Conservation (phyloP, 1,140 invertebrate genomes). For the Lineus longissimus region DNA sequence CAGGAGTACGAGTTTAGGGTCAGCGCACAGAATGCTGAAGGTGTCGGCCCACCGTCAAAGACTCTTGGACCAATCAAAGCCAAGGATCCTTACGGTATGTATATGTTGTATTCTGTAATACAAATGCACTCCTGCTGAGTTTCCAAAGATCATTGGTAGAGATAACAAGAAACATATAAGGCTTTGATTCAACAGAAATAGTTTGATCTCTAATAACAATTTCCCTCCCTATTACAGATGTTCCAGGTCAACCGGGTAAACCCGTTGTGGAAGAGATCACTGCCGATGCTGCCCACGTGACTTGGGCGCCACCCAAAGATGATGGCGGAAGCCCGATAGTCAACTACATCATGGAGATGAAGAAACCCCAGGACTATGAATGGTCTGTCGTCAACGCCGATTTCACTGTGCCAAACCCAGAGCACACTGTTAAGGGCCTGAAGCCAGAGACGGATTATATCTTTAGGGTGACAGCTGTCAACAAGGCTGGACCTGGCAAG, state of each 20-base stretch:
- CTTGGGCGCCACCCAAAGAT: conserved; percentile 96
- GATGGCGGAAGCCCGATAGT: conserved; percentile 94
- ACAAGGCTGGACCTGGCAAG: conserved; percentile 92
- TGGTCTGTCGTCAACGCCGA: conserved; percentile 73
- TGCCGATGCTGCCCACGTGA: conserved; percentile 54
- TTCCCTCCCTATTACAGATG: neutral
- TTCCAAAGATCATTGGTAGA: no score
- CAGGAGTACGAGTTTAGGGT: conserved; percentile 94
- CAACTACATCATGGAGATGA: conserved; percentile 81
- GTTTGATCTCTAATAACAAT: neutral
- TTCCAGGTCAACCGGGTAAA: conserved; percentile 2
- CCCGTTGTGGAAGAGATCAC: conserved; percentile 50
- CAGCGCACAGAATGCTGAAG: conserved; percentile 95
- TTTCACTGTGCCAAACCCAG: conserved; percentile 67
- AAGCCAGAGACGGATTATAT: conserved; percentile 86
- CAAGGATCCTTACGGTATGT: conserved; percentile 80
- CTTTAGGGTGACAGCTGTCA: conserved; percentile 92
- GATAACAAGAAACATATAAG: no score
- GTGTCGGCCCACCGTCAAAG: conserved; percentile 82
- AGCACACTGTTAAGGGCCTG: conserved; percentile 89
- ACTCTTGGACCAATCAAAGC: conserved; percentile 78
- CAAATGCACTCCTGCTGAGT: neutral
- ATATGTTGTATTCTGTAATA: neutral
- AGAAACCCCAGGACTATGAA: conserved; percentile 64
- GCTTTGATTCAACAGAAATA: no score